Evolutionary conservation across 1,140 invertebrate species (phyloP).

Genomic region (Pseudobourletiella spinata): DNA sequence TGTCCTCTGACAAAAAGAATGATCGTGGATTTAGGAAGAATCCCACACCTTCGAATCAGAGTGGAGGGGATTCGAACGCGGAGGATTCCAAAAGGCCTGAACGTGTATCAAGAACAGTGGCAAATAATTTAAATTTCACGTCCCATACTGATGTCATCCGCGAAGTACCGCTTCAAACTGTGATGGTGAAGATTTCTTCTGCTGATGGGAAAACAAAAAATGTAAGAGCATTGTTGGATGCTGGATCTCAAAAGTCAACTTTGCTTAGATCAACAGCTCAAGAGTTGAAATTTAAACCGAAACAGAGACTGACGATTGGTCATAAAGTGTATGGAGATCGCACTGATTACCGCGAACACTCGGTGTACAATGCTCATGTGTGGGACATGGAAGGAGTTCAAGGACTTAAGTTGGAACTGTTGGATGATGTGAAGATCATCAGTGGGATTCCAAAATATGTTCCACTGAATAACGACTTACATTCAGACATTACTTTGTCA

Average conservation of each 20-base stretch:
- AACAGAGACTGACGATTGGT: too few species aligned
- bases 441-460: conserved; percentile 4
- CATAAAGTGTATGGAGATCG: too few species aligned
- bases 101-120: neutral
- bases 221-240: conserved; percentile 16
- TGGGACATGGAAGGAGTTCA: neutral
- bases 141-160: too few species aligned
- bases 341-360: too few species aligned
- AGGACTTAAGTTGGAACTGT: conserved; percentile 5
- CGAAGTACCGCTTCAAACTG: conserved; percentile 16
- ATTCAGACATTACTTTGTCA: conserved; percentile 23
- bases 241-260: conserved; percentile 19
- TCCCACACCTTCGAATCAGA: too few species aligned
- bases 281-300: conserved; percentile 13
- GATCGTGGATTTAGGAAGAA: too few species aligned
- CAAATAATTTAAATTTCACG: too few species aligned
- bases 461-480: conserved; percentile 10
- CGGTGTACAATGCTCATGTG: conserved; percentile 10
- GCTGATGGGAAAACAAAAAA: neutral
- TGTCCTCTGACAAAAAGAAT: too few species aligned
- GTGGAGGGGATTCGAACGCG: neutral
- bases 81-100: neutral
- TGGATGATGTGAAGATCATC: conserved; percentile 13
- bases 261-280: neutral
- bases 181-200: conserved; percentile 4